Percentiles rank a stretch among this genome's conserved stretches.
Evolutionary conservation across 2,888 invertebrate genomes (phyloP).

Genomic region (Aromia moschata): DNA sequence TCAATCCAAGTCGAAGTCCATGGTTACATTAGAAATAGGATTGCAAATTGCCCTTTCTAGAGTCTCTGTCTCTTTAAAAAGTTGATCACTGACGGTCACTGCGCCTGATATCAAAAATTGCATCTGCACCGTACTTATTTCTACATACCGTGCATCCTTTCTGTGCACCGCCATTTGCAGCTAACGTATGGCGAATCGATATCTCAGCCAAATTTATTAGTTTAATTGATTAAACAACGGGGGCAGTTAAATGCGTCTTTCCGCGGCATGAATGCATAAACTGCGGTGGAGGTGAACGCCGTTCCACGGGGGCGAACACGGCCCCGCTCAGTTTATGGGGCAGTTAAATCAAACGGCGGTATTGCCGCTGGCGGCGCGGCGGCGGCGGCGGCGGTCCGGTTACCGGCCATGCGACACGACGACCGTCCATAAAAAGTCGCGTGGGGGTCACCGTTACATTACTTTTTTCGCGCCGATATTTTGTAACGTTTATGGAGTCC

Average conservation of each 20-base stretch:
- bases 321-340: conserved; percentile 36
- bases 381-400: conserved; percentile 41
- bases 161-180: background rate
- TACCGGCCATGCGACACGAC: conserved; percentile 25
- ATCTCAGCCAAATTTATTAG: conserved; percentile 19
- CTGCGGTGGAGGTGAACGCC: conserved; percentile 43
- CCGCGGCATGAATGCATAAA: conserved; percentile 40
- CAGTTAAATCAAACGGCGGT: conserved; percentile 41
- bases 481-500: conserved; percentile 9
- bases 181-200: conserved; percentile 13
- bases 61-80: no score
- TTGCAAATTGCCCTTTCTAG: no score
- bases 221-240: conserved; percentile 21
- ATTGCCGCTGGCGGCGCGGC: conserved; percentile 40
- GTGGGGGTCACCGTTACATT: conserved; percentile 9
- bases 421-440: conserved; percentile 16
- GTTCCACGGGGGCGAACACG: conserved; percentile 28
- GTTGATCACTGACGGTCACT: no score
- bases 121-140: no score
- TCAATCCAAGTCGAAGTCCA: no score
- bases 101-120: no score
- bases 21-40: no score
- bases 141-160: no score
- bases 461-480: conserved; percentile 14
- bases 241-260: conserved; percentile 20